These are phyloP conservation scores for Sitobion miscanthi DNA, from an alignment of 1,140 invertebrate genomes.

Conservation along the genomic window DNA sequence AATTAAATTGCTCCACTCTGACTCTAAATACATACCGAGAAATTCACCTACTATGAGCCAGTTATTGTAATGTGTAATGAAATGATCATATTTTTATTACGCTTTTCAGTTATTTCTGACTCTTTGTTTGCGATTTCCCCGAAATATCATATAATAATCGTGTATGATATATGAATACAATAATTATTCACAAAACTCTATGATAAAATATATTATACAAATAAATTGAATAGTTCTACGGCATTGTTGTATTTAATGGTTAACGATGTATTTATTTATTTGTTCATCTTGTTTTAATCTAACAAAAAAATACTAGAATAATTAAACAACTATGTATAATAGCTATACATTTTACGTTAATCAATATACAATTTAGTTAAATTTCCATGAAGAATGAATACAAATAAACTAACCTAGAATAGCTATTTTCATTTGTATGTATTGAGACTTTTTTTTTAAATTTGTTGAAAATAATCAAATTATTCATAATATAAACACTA, in stretches of 20 bases:
- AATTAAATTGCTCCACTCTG: neutral
- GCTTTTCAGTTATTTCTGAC: neutral
- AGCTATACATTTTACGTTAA: neutral
- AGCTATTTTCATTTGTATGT: neutral
- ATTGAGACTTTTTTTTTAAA: neutral
- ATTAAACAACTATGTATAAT: neutral
- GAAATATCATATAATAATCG: neutral
- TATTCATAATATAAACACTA: neutral
- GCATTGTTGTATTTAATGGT: neutral
- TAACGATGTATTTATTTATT: neutral
- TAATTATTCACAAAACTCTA: constrained; percentile 4
- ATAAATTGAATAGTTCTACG: neutral
- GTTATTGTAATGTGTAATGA: neutral
- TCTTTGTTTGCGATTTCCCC: neutral
- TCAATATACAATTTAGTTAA: neutral
- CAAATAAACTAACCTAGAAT: neutral
- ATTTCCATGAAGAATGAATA: neutral
- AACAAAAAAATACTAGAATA: neutral
- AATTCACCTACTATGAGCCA: neutral
- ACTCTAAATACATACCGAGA: neutral
- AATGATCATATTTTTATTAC: neutral
- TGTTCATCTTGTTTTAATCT: neutral
- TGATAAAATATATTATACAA: neutral
- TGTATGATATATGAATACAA: neutral
- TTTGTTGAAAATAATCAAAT: neutral